A percentile compares a stretch with the other conserved stretches of the same genome.
phyloP scores from a whole-genome alignment of 2,888 invertebrate species.

The Lasioglossum lativentre region DNA sequence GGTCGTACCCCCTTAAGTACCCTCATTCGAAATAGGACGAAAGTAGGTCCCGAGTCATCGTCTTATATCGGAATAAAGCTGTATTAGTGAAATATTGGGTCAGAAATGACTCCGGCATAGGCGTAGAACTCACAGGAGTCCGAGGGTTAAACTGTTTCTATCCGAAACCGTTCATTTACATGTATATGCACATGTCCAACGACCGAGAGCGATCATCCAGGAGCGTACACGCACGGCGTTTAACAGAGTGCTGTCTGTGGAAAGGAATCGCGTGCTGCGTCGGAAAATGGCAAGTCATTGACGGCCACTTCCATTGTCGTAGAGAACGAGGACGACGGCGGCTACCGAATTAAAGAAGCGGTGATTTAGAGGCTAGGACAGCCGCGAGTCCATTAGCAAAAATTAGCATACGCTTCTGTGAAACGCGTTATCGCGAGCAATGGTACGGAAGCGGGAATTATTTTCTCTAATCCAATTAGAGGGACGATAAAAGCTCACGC shows the following conservation, averaged over 20 bases:
- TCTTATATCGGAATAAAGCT: no score
- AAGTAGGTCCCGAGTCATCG: no score
- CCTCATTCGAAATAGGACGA: no score
- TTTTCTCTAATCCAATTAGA: slow-evolving; percentile 76
- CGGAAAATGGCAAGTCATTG: neutral
- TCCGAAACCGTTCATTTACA: no score
- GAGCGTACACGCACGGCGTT: neutral
- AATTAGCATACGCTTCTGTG: slow-evolving; percentile 68
- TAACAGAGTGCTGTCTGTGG: neutral
- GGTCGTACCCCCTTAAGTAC: no score
- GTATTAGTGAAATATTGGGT: no score
- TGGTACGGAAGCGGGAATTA: slow-evolving; percentile 70
- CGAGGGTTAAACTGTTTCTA: no score
- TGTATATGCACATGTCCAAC: neutral
- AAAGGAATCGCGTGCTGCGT: neutral
- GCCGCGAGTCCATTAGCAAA: slow-evolving; percentile 62
- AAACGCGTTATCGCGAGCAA: slow-evolving; percentile 64
- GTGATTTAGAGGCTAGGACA: slow-evolving; percentile 49
- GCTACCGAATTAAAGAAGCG: slow-evolving; percentile 52
- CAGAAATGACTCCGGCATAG: no score
- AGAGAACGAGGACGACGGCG: neutral
- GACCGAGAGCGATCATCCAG: neutral
- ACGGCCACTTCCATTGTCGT: no score
- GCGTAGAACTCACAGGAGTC: no score
- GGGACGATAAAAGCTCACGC: slow-evolving; percentile 73